phyloP scores from a whole-genome alignment of 1,140 invertebrate genomes.

The Parapsyche elsis region DNA sequence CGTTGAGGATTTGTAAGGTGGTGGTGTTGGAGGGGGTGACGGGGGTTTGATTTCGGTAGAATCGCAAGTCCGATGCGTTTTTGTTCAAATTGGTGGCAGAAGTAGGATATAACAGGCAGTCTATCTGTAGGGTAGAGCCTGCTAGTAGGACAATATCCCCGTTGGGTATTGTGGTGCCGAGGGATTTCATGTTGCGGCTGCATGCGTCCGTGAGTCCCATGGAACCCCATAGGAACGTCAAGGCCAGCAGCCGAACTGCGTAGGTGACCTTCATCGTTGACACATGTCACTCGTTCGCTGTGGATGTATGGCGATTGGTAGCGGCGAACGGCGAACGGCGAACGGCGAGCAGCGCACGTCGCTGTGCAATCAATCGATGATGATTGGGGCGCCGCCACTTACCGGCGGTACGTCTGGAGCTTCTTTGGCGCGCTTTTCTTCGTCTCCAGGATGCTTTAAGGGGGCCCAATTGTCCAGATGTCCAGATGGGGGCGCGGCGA shows the following conservation, averaged over 20 bases:
- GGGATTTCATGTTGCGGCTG: conserved; percentile 17
- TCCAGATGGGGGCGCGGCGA: too few species aligned
- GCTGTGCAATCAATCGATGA: too few species aligned
- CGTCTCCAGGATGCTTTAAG: too few species aligned
- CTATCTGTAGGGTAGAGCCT: conserved; percentile 23
- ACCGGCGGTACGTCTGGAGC: too few species aligned
- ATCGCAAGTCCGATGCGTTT: conserved; percentile 39
- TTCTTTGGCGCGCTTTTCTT: too few species aligned
- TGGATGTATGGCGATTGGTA: not conserved
- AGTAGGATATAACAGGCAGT: conserved; percentile 29
- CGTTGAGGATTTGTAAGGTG: conserved; percentile 30
- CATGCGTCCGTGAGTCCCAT: not conserved
- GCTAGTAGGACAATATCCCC: conserved; percentile 46
- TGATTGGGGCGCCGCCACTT: too few species aligned
- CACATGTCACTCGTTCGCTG: not conserved
- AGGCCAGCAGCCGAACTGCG: not conserved
- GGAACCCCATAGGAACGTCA: not conserved
- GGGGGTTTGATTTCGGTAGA: conserved; percentile 39
- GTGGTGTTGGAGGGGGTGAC: conserved; percentile 23
- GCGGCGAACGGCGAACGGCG: not conserved
- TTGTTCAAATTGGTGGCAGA: not conserved
- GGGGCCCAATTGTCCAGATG: too few species aligned
- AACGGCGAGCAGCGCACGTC: not conserved
- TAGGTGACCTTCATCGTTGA: not conserved
- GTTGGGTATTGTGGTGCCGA: conserved; percentile 40